Evolutionary conservation across 2,888 invertebrate genomes (phyloP), one percentile per base, ranked within the genome.

Genomic region (Bhutanitis thaidina): DNA sequence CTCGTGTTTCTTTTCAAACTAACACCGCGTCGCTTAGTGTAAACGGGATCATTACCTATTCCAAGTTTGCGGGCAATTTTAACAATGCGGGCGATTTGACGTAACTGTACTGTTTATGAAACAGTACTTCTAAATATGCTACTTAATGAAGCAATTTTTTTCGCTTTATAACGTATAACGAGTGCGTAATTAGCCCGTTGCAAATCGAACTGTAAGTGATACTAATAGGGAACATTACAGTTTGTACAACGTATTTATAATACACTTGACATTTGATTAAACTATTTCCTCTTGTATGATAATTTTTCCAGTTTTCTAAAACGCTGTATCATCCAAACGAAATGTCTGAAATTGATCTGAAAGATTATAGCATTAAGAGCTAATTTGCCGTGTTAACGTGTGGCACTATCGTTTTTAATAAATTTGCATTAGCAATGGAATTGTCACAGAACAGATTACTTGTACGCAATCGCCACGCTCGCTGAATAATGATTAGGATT

Each of bases 391-490:
- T 40, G 47, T 34, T 10, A 13, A 15, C 30, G 15, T n/a, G 20
- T 1, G 9, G 13, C 27, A 29, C 20, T 40, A 25, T 38, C 16
- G 30, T 10, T 56, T 49, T 60, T 67, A 69, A 71, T 72, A 65
- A 64, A 72, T 71, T 64, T 67, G 67, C 68, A 71, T 74, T 74
- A 58, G 49, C 52, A 66, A 69, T 65, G 62, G 61, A 70, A 69
- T 66, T 70, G 77, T 74, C 67, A 71, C 73, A 74, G 10, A 10
- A 75, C n/a, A 20, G 20, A 20, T 34, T 61, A 64, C 64, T 55
- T 61, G 69, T 67, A 69, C 67, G 60, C 61, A 62, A 30, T 14
- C 3, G 40, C 34, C 12, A 15, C 27, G 41, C 41, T 12, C 27
- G 29, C 13, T 48, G 41, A 41, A 41, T 48, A 27, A 25, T 13